Evolutionary conservation across 2,888 invertebrate species (phyloP), one percentile per base, ranked within the genome.

Genomic region (Nomada fabriciana): DNA sequence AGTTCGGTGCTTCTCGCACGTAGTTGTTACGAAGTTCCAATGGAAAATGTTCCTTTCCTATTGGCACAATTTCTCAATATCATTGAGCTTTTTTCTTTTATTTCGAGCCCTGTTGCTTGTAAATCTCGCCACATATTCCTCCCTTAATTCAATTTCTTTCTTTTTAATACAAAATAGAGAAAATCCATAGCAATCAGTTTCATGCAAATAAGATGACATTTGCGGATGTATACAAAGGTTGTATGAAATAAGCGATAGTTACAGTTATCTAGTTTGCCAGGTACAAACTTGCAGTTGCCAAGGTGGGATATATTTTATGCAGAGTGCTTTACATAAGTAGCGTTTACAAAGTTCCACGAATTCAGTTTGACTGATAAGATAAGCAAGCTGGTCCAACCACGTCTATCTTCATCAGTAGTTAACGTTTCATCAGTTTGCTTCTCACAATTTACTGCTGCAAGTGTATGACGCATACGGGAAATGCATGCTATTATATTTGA

Each of bases 301-400:
- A 50, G 20, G 15, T 36, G 18, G 70, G 36, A 50, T 43, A 10
- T 43, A 47, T 65, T 73, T 73, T 47, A 47, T 20, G 47, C 36
- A 47, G 13, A 15, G 18, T 47, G 57, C 47, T 57, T 73, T 50
- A 20, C 23, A 47, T 5, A n/a, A n/a, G n/a, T 13, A 29, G 18
- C 65, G 29, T 65, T 73, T 65, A 57, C 73, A 59, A 73, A 73
- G 29, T 65, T 65, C 23, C 7, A 9, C 13, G 36, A 65, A 73
- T 65, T 36, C 47, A 47, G 47, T 73, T 57, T 50, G 47, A 20
- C 29, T 18, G 65, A 65, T 73, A 73, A 73, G 73, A 65, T 73
- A 73, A 73, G 20, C 65, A 36, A 11, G 20, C 25, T 53, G 55
- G 63, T 43, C 23, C 20, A 29, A 55, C n/a, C 25, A 10, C 47